Conservation (phyloP, 92 coral and sea anemone species). For the Phymanthus crucifer region DNA sequence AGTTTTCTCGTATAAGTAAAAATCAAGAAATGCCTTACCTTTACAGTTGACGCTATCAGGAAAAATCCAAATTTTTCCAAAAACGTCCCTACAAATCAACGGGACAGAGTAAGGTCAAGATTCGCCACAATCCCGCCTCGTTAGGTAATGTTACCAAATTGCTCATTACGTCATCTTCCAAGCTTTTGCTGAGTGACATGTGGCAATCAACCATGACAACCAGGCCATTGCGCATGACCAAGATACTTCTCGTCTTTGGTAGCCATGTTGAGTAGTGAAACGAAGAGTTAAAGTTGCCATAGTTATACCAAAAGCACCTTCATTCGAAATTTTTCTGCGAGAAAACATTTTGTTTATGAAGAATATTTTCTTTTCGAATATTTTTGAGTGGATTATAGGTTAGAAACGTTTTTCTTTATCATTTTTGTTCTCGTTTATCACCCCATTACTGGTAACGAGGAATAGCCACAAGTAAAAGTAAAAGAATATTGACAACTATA, state of each 20-base stretch:
- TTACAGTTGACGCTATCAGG: slow-evolving; percentile 5
- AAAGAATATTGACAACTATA: neutral
- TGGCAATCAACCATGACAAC: slow-evolving; percentile 41
- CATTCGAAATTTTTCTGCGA: too few relatives aligned
- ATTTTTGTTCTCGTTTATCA: neutral
- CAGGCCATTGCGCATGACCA: slow-evolving; percentile 53
- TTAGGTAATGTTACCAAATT: slow-evolving; percentile 80
- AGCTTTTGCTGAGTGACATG: slow-evolving; percentile 44
- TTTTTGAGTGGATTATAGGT: neutral
- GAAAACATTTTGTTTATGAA: too few relatives aligned
- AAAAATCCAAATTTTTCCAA: slow-evolving; percentile 26
- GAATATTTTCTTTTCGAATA: neutral
- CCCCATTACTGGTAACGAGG: neutral
- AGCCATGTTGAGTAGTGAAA: neutral
- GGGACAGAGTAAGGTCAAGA: slow-evolving; percentile 16
- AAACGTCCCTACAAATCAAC: slow-evolving; percentile 27
- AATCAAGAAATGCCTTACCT: slow-evolving; percentile 5
- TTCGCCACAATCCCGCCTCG: slow-evolving; percentile 35
- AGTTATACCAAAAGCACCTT: neutral
- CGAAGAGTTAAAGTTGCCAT: neutral
- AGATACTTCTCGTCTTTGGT: neutral
- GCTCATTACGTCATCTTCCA: slow-evolving; percentile 85
- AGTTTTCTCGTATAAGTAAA: neutral
- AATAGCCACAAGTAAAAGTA: neutral
- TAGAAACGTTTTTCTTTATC: neutral